Conservation (phyloP, 1,140 invertebrate species). For the Pemphigus obesinymphae region DNA sequence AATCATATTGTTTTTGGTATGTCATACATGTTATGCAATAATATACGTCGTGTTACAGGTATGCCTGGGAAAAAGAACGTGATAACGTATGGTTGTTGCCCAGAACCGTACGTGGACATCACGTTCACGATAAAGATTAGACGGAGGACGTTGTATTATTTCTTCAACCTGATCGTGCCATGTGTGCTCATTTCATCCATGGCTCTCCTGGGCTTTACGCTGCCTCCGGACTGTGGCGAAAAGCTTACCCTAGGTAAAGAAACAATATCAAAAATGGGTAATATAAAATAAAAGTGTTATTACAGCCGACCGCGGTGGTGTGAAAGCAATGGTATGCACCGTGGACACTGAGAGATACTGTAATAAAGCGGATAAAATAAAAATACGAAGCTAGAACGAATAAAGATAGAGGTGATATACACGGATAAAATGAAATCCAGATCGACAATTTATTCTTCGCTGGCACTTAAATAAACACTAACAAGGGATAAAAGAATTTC, state of each 20-base stretch:
- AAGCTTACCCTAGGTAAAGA: slow-evolving; percentile 89
- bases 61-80: slow-evolving; percentile 81
- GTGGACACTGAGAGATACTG: too few species aligned
- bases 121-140: slow-evolving; percentile 96
- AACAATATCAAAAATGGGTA: not conserved
- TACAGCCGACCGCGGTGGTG: not conserved
- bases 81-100: slow-evolving; percentile 76
- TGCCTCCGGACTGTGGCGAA: slow-evolving; percentile 97
- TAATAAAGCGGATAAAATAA: too few species aligned
- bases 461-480: not conserved
- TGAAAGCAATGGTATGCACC: too few species aligned
- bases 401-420: not conserved
- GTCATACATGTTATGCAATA: not conserved
- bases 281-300: not conserved
- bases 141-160: slow-evolving; percentile 94
- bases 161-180: slow-evolving; percentile 98
- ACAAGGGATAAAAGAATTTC: not conserved
- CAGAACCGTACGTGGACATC: slow-evolving; percentile 92
- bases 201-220: slow-evolving; percentile 94
- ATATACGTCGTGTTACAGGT: slow-evolving; percentile 54
- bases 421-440: not conserved
- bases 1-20: too few species aligned
- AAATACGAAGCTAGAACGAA: too few species aligned
- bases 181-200: slow-evolving; percentile 97
- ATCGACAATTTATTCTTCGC: not conserved